Evolutionary conservation across 2,797 vertebrate genomes (phyloP), one percentile per base, ranked within the genome.

Genomic region (Neosilurus hyrtlii): DNA sequence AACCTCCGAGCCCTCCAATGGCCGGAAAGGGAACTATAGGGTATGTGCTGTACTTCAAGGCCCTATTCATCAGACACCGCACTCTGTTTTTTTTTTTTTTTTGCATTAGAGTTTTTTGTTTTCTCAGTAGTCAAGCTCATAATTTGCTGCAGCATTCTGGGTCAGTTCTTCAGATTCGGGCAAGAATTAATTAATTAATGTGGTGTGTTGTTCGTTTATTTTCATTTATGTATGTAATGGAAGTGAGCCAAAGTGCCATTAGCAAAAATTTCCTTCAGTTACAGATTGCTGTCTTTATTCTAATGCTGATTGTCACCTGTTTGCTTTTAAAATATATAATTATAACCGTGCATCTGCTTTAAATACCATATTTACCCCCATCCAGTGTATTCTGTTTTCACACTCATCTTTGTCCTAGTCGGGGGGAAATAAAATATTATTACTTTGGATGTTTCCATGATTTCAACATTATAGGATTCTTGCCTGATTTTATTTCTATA

Each of bases 1-100:
- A 98, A 86, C 96, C 97, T 0, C 97, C 97, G 37, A 99, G 97
- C 62, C 97, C 97, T 22, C 96, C 97, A 0, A 91, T 96, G 92
- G 93, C 96, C 3, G 96, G 96, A 85, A 97, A 96, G 89, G 96
- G 96, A 90, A 97, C 96, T 62, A 92, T 98, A 87, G 97, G 97
- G 97, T 99, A 91, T 88, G 95, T 94, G 86, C 67, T 61, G 63
- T 67, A 54, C 16, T 77, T 49, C 10, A 72, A 73, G 8, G 35
- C 35, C 26, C 30, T 9, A 30, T 7, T 16, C 7, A 8, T 18
- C 15, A 9, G 37, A 30, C 59, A 10, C n/a, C 26, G 70, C 15
- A 9, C 49, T 54, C 24, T 52, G 2, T 1, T 43, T 22, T 14
- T 26, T 35, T 65, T 1, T 43, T 22, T 14, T 26, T 43, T 26